phyloP scores from a whole-genome alignment of 2,113 vertebrate genomes.

The Edolisoma coerulescens region DNA sequence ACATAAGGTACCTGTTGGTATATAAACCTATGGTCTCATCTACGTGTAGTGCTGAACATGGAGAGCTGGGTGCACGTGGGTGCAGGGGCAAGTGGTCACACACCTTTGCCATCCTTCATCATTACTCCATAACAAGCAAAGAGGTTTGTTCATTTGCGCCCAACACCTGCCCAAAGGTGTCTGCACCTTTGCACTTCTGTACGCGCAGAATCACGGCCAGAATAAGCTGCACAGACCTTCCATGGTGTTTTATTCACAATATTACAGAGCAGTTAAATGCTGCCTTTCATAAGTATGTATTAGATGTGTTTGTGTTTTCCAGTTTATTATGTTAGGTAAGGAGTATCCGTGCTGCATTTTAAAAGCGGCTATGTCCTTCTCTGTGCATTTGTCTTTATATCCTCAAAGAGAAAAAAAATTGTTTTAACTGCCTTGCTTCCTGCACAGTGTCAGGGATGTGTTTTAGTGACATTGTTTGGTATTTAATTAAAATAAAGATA shows the following conservation, averaged over 20 bases:
- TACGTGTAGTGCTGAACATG: accelerated
- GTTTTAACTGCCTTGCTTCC: neutral
- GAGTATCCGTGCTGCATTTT: neutral
- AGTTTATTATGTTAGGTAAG: neutral
- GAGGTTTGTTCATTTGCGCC: accelerated
- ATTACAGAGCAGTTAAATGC: neutral
- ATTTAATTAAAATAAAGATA: conserved; percentile 16
- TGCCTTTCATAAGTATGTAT: neutral
- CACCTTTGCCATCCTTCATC: neutral
- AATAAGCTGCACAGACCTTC: neutral
- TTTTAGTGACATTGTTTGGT: conserved; percentile 6
- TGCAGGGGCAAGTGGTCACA: neutral
- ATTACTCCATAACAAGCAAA: neutral
- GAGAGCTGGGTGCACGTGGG: accelerated
- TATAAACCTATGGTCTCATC: accelerated
- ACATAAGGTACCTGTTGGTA: accelerated
- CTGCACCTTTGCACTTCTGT: neutral
- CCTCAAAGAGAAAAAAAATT: neutral
- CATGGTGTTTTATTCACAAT: neutral
- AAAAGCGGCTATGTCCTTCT: neutral
- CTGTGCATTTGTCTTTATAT: neutral
- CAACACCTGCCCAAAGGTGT: neutral
- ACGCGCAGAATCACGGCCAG: neutral
- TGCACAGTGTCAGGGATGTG: neutral
- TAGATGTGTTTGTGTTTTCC: neutral